Percentiles rank a stretch among this genome's conserved stretches.
Evolutionary conservation across 92 coral and sea anemone species (phyloP).

Genomic region (Epizoanthus stellaris): DNA sequence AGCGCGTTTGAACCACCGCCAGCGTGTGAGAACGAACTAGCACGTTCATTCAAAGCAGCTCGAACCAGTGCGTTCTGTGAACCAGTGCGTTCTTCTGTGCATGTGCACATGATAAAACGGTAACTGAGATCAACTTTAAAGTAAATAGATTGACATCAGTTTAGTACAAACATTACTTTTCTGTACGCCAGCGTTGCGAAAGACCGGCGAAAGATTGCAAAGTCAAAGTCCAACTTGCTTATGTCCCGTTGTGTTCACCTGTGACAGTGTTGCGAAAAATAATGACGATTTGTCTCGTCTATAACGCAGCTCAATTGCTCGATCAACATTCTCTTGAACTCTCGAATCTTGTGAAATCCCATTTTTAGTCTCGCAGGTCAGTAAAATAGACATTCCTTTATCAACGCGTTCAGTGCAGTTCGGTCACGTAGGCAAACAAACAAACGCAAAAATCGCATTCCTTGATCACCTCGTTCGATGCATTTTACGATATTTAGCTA

Average conservation of each 20-base stretch:
- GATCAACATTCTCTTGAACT: constrained; percentile 18
- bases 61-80: constrained; percentile 30
- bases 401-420: too few relatives aligned
- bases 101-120: constrained; percentile 16
- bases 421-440: too few relatives aligned
- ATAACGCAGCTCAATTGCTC: not conserved
- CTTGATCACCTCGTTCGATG: too few relatives aligned
- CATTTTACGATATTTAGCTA: too few relatives aligned
- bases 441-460: too few relatives aligned
- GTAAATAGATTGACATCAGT: constrained; percentile 16
- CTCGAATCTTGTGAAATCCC: not conserved
- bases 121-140: constrained; percentile 20
- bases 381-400: too few relatives aligned
- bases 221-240: constrained; percentile 18
- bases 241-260: constrained; percentile 12
- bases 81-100: constrained; percentile 1
- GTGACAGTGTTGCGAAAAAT: constrained; percentile 22
- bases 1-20: not conserved
- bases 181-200: constrained; percentile 14
- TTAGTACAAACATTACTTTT: constrained; percentile 23
- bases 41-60: constrained; percentile 31
- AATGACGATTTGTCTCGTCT: constrained; percentile 2
- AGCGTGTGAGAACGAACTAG: constrained; percentile 32
- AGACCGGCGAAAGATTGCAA: not conserved
- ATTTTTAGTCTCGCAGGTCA: not conserved